A percentile compares a stretch with the other conserved stretches of the same genome.
These are phyloP conservation scores for Diarsia rubi DNA, from an alignment of 2,888 invertebrate species.

Conservation along the genomic window DNA sequence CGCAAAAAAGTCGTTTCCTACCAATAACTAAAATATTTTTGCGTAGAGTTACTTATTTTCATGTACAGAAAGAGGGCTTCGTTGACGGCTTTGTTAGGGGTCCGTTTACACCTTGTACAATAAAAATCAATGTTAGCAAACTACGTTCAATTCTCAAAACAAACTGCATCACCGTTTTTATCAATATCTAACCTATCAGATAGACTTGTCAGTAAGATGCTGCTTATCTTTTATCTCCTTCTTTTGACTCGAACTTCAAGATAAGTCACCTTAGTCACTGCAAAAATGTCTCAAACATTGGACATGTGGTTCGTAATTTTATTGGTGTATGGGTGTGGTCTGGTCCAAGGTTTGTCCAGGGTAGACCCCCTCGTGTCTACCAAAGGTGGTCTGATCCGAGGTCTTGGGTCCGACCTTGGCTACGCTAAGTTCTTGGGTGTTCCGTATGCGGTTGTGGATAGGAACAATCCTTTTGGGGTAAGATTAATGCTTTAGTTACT, in stretches of 20 bases:
- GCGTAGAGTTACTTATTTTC: too few species aligned
- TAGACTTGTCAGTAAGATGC: conserved; percentile 5
- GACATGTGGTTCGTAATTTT: conserved; percentile 32
- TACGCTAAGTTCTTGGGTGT: conserved; percentile 67
- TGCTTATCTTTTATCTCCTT: conserved; percentile 13
- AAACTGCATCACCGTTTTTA: not conserved
- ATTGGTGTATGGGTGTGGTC: conserved; percentile 23
- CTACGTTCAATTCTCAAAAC: not conserved
- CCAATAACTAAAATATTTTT: too few species aligned
- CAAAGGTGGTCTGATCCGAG: conserved; percentile 61
- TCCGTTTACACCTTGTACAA: too few species aligned
- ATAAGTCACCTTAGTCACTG: not conserved
- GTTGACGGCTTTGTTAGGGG: too few species aligned
- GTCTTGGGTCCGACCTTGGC: conserved; percentile 56
- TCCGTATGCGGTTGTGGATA: conserved; percentile 66
- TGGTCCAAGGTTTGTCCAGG: conserved; percentile 41
- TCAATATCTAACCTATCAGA: not conserved
- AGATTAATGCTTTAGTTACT: too few species aligned
- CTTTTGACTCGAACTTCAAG: not conserved
- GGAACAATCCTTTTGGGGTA: conserved; percentile 67
- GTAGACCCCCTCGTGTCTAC: conserved; percentile 64
- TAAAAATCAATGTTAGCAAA: not conserved
- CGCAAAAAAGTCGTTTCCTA: too few species aligned
- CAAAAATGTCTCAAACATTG: conserved; percentile 6
- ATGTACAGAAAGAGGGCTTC: too few species aligned